Evolutionary conservation across 2,113 vertebrate species (phyloP), one percentile per base, ranked within the genome.

Genomic region (Mugil cephalus): DNA sequence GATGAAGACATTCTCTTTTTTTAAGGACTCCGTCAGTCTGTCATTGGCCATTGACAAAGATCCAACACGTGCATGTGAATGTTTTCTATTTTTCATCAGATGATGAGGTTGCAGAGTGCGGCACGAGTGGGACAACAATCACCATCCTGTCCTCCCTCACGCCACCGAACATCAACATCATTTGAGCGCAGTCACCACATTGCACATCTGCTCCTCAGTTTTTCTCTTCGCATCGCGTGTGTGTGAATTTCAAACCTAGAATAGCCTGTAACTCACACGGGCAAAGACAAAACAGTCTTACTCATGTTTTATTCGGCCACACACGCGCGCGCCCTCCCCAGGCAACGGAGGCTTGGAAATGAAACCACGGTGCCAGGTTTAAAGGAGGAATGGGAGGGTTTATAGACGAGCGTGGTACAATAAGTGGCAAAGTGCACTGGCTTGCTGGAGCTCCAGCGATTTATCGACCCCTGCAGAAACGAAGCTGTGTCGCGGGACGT

Each of bases 401-500:
- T 72, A 78, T 80, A 50, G 68, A 76, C 77, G 69, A 39, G 24
- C 59, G 4, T 52, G 52, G 63, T 51, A 55, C 69, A 80, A 43
- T 74, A 66, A 82, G 70, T 60, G 52, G 62, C 58, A 63, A 73
- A 74, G 82, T 77, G 82, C 70, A 40, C 50, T 55, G 17, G 60
- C 75, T 79, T 24, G 51, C 83, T 76, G 13, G 8, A 69, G 85
- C 77, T 70, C 10, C 67, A 71, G 79, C 35, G 48, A 79, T 73
- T 86, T 90, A 90, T 89, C 11, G 86, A 90, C 68, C 78, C 43
- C 36, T 52, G 74, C 74, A 75, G 82, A 86, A 79, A 77, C 69
- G 66, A 67, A 83, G 80, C 61, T 17, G 65, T 51, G 73, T 76
- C 84, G 52, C 69, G 81, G 88, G 87, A 91, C 71, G 1, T 24